Base-by-base conservation (phyloP, 1,140 invertebrate genomes). In the Brachionus calyciflorus region DNA sequence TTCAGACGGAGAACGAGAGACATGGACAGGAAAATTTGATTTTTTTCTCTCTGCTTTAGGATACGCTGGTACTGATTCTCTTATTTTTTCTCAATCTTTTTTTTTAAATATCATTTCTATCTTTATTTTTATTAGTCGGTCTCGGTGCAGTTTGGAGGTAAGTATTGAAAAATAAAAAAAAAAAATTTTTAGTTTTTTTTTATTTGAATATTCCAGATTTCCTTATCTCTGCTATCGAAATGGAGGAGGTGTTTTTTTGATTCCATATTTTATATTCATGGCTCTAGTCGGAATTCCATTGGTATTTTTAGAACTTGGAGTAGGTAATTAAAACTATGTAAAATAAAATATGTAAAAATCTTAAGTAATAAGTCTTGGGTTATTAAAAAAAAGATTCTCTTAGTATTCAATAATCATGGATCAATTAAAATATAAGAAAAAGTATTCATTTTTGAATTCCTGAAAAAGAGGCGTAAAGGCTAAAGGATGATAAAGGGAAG, bases 1-100 rank as follows among this genome's bases (percentile, higher is more conserved):
- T 5, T 19, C 14, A 19, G 24, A 10, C 24, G 82, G 81, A 79
- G 87, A 87, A 78, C 86, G 90, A 7, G 91, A 91, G 33, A 91
- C 81, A 3, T 87, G 86, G 86, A 80, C 79, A n/a, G 84, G 85
- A 40, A 83, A 84, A 63, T 84, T 83, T 26, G 86, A 87, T 65
- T 77, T 77, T 37, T 24, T 77, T 40, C 26, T 77, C 10, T 77
- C 76, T 19, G 49, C 49, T 63, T 21, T 93, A 57, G 92, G 92
- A 0, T 93, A 93, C 83, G 93, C 91, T 24, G 92, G 94, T 9
- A 73, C n/a, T n/a, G n/a, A n/a, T n/a, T n/a, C n/a, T n/a, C n/a
- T n/a, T n/a, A n/a, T n/a, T n/a, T n/a, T n/a, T n/a, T n/a, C n/a
- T n/a, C n/a, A n/a, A n/a, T n/a, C n/a, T n/a, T n/a, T n/a, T n/a